Conservation (phyloP, 1,140 invertebrate species). For the Elymnias hypermnestra region DNA sequence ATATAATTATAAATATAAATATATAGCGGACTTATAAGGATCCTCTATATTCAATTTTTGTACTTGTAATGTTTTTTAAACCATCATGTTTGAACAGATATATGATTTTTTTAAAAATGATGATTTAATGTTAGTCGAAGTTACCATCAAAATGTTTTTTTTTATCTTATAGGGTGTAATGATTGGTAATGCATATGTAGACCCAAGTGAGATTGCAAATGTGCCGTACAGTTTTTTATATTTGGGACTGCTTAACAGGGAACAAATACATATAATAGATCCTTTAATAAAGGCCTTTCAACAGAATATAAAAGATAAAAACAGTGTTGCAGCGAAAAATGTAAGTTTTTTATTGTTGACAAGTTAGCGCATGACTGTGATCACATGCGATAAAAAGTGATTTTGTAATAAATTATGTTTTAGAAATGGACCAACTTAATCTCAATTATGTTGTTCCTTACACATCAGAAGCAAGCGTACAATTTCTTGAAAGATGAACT, state of each 20-base stretch:
- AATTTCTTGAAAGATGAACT: constrained; percentile 82
- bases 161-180: constrained; percentile 78
- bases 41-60: too few species aligned
- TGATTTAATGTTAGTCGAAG: too few species aligned
- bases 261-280: constrained; percentile 59
- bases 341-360: too few species aligned
- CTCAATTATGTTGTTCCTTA: constrained; percentile 73
- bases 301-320: constrained; percentile 37
- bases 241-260: constrained; percentile 83
- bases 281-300: constrained; percentile 39
- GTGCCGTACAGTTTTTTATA: constrained; percentile 85
- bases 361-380: too few species aligned
- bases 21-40: too few species aligned
- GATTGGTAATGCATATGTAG: constrained; percentile 89
- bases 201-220: constrained; percentile 85
- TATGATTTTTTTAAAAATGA: too few species aligned
- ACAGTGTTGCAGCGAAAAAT: constrained; percentile 41
- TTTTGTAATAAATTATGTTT: constrained; percentile 65
- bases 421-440: constrained; percentile 62
- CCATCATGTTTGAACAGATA: too few species aligned
- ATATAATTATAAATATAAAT: too few species aligned
- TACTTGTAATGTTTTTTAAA: too few species aligned
- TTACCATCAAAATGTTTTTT: neutral
- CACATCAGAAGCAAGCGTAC: constrained; percentile 75
- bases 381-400: too few species aligned